Base-by-base conservation (phyloP, 2,888 invertebrate species). In the Xiphydria camelus region DNA sequence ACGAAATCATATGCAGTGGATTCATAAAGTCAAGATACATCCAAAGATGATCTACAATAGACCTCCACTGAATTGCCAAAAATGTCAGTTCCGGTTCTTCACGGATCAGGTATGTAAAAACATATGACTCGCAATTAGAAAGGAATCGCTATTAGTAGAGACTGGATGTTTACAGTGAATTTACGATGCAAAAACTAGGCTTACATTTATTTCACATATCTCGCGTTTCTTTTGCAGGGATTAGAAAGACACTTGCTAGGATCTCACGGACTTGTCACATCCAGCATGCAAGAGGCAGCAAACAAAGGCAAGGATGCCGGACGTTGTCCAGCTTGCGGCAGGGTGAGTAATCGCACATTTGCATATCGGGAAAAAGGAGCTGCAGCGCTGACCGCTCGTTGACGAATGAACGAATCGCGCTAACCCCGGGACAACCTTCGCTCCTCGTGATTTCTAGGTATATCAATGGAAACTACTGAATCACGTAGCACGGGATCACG, bases 1-100 rank as follows among this genome's bases (percentile, higher is more conserved):
- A 52, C 82, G 95, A 53, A 94, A 94, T 75, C 96, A 96, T 72
- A 95, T 96, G 92, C 94, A 94, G 71, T 95, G 94, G 91, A 94
- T 95, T 74, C 96, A 96, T 76, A 94, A 95, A 83, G 92, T 94
- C 59, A 94, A 94, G 77, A 94, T 94, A 66, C 94, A 94, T 78
- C 93, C 94, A 44, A 94, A 93, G 79, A 94, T 94, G 94, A 93
- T 94, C 61, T 91, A 93, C 77, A 94, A 92, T 77, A 82, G 90
- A 76, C 94, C 96, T 45, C 95, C 95, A 34, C 81, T 96, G 56
- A 94, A 93, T 78, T 96, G 96, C 77, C 94, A 94, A 77, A 94
- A 94, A 76, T 96, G 96, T 79, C 92, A 94, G 78, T 92, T 91
- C 76, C 84, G 94, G 67, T 98, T 97, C 80, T 98, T 97, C 79